Conservation (phyloP, 2,113 vertebrate genomes). For the Perca fluviatilis region DNA sequence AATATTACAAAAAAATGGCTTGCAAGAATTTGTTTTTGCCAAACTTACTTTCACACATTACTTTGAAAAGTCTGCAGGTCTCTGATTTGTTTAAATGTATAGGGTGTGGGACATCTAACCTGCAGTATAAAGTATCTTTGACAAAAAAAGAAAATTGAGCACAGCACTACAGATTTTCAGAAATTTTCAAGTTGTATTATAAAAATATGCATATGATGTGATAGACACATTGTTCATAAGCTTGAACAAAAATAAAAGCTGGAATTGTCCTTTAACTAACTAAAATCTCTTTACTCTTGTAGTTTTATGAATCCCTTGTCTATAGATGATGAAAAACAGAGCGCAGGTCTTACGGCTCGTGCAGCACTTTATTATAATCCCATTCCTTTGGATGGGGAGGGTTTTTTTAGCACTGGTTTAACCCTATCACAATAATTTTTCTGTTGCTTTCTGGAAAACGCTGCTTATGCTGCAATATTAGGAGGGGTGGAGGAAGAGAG, state of each 20-base stretch:
- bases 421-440: conserved; percentile 69
- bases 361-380: conserved; percentile 71
- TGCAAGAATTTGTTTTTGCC: not conserved
- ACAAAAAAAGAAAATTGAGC: not conserved
- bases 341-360: conserved; percentile 35
- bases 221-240: not conserved
- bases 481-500: conserved; percentile 22
- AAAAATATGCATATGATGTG: not conserved
- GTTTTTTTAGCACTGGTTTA: conserved; percentile 42
- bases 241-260: conserved; percentile 27
- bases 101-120: not conserved
- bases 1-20: not conserved
- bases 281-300: conserved; percentile 32
- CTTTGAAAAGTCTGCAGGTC: not conserved
- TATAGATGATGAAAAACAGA: conserved; percentile 59
- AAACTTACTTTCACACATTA: not conserved
- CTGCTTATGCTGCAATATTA: conserved; percentile 23
- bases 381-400: conserved; percentile 33
- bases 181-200: not conserved
- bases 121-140: not conserved
- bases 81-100: not conserved
- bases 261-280: conserved; percentile 40
- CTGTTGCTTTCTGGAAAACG: conserved; percentile 49
- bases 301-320: conserved; percentile 39
- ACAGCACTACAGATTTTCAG: not conserved